Conservation (phyloP, 30 jellyfish, hydroid and myxozoan species). For the Cassiopea andromeda region DNA sequence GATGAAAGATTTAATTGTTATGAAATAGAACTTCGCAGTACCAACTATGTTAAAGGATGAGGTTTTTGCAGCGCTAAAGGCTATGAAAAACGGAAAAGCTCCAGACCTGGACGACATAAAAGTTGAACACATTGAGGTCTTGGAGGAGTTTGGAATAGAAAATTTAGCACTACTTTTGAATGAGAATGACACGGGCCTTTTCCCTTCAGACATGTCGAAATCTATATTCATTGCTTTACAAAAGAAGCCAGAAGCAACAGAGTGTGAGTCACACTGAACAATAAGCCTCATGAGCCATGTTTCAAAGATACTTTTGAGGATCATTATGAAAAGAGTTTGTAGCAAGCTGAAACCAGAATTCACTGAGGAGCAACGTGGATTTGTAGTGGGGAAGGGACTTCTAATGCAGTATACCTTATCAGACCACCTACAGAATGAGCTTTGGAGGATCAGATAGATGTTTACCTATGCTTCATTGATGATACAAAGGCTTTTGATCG, state of each 20-base stretch:
- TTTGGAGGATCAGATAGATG: background rate
- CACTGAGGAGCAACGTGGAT: background rate
- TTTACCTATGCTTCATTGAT: background rate
- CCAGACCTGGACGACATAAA: no score
- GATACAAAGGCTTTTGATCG: background rate
- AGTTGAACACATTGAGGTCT: no score
- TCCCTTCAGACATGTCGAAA: no score
- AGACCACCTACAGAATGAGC: background rate
- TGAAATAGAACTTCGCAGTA: no score
- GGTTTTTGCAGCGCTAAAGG: no score
- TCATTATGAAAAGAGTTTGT: background rate
- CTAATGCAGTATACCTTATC: background rate
- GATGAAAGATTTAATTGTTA: no score
- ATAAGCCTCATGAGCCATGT: background rate
- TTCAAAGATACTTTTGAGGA: background rate
- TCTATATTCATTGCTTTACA: background rate
- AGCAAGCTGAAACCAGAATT: background rate
- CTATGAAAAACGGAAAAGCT: no score
- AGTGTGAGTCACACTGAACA: background rate
- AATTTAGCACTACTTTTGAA: no score
- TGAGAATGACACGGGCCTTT: no score
- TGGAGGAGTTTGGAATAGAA: no score
- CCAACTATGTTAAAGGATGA: no score
- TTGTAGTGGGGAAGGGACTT: background rate
- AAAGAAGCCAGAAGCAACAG: background rate